These are phyloP conservation scores for Hozukius guyotensis DNA, from an alignment of 2,797 vertebrate species.

Conservation along the genomic window DNA sequence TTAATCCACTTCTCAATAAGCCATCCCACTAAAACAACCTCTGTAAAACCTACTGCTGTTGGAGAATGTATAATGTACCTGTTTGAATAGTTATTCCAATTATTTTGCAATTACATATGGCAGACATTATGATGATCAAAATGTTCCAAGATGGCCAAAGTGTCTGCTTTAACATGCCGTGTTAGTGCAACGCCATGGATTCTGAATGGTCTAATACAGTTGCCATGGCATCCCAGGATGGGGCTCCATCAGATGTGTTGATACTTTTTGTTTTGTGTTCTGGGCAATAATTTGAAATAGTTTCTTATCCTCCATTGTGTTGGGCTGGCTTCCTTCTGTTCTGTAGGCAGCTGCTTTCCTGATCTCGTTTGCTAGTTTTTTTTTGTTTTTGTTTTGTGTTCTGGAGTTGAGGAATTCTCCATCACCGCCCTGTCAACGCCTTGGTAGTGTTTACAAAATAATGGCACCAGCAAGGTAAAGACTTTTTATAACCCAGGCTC, in stretches of 20 bases:
- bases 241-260: constrained; percentile 73
- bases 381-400: constrained; percentile 77
- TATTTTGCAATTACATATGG: constrained; percentile 66
- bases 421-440: constrained; percentile 77
- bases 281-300: constrained; percentile 80
- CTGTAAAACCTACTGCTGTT: constrained; percentile 78
- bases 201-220: constrained; percentile 42
- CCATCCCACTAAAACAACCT: constrained; percentile 68
- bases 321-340: constrained; percentile 88
- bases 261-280: constrained; percentile 75
- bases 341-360: constrained; percentile 88
- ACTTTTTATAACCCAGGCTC: constrained; percentile 79
- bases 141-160: constrained; percentile 71
- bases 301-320: constrained; percentile 78
- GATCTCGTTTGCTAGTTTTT: constrained; percentile 71
- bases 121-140: constrained; percentile 69
- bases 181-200: constrained; percentile 51
- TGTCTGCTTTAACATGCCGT: constrained; percentile 57
- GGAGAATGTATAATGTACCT: constrained; percentile 82
- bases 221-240: constrained; percentile 58
- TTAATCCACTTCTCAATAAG: constrained; percentile 72
- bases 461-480: constrained; percentile 80
- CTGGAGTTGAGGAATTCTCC: constrained; percentile 88
- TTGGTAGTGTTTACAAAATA: constrained; percentile 83
- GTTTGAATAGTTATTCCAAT: constrained; percentile 76